Base-by-base conservation (phyloP, 2,888 invertebrate genomes). In the Volucella zonaria region DNA sequence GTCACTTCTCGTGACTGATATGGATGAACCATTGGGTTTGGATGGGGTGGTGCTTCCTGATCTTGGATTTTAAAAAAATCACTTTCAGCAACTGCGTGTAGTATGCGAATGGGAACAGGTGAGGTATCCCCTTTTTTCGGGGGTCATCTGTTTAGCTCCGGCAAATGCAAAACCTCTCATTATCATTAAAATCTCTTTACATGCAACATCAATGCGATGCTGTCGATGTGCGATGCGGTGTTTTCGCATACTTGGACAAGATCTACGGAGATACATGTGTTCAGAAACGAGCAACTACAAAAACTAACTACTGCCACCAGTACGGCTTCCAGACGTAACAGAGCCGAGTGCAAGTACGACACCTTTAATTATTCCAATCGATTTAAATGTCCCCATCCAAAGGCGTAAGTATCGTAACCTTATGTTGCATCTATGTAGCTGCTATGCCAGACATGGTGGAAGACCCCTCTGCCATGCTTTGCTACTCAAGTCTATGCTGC, bases 281-380 rank as follows among this genome's bases (percentile, higher is more conserved):
- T 45, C 45, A 64, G 45, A 62, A 78, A 68, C 81, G 52, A 68
- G 70, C 45, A 67, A 74, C 73, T 79, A 71, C 73, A 64, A 66
- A 54, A 54, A 18, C 11, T 56, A 10, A 8, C 6, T 51, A 1
- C 15, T 6, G 8, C 49, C 54, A 58, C 40, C 23, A 8, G n/a
- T 45, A 38, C 43, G 18, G 56, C 62, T 52, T 23, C 38, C n/a
- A 52, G 43, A 51, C 18, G 62, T 61, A 68, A 51, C 31, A 31
- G 31, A 31, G 75, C 59, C 61, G 49, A 81, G 76, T 77, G 76
- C 85, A 81, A 85, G 85, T 85, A 85, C 81, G 85, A 85, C 85
- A 85, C 85, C 85, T 85, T 85, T 85, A 85, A 85, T 85, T 85
- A 85, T 85, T 81, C 81, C 85, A 85, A 85, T 85, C 81, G 81